Evolutionary conservation across 2,113 vertebrate genomes (phyloP).

Genomic region (Myanophis thanlyinensis): DNA sequence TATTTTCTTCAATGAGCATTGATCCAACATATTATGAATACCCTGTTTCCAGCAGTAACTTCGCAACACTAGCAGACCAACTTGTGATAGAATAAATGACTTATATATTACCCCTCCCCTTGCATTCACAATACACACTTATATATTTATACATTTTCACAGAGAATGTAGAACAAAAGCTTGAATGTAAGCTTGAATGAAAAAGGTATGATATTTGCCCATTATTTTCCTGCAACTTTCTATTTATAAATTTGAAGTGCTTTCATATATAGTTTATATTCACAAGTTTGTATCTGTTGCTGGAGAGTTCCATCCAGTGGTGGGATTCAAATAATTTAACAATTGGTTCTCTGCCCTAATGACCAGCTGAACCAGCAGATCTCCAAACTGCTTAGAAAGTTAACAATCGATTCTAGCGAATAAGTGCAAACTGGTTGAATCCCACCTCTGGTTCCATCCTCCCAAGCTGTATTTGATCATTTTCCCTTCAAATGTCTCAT

Average conservation of each 20-base stretch:
- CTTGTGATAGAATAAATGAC: slow-evolving; percentile 22
- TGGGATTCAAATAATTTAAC: too few relatives aligned
- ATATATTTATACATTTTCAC: neutral
- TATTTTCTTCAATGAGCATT: slow-evolving; percentile 28
- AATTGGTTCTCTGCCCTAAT: too few relatives aligned
- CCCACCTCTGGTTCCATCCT: neutral
- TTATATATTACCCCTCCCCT: neutral
- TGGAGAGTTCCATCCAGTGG: neutral
- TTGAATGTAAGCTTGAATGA: neutral
- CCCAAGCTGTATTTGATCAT: neutral
- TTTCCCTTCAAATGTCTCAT: too few relatives aligned
- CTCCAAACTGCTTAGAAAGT: too few relatives aligned
- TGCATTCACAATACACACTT: neutral
- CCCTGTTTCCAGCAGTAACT: slow-evolving; percentile 33
- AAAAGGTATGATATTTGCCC: neutral
- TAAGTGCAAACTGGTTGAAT: too few relatives aligned
- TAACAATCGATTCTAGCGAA: too few relatives aligned
- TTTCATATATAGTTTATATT: neutral
- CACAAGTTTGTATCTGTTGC: neutral
- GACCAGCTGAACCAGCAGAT: too few relatives aligned
- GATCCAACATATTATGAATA: slow-evolving; percentile 36
- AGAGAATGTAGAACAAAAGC: neutral
- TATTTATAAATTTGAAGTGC: neutral
- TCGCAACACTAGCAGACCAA: slow-evolving; percentile 31
- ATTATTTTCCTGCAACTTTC: neutral